A percentile compares a stretch with the other conserved stretches of the same genome.
Conservation (phyloP, 1,140 invertebrate species). For the Panagrolaimus sp. region DNA sequence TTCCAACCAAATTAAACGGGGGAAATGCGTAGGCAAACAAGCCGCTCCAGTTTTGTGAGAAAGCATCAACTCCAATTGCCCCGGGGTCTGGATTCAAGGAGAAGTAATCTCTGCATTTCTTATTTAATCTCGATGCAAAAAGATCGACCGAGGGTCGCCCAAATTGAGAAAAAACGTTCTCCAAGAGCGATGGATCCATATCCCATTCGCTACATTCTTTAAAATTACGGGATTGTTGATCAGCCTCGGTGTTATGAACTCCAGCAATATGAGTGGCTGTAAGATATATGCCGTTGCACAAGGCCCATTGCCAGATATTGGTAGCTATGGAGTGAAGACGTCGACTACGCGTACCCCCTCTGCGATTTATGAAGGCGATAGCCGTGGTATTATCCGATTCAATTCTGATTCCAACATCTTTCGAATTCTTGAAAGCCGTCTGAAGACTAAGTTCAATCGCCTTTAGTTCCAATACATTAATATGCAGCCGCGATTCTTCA, state of each 20-base stretch:
- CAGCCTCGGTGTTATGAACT: neutral
- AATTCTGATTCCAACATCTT: neutral
- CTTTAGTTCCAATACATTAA: constrained; percentile 4
- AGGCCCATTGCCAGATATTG: neutral
- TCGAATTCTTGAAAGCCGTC: constrained; percentile 1
- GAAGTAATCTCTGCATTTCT: neutral
- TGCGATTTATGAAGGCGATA: neutral
- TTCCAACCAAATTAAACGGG: neutral
- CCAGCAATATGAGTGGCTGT: neutral
- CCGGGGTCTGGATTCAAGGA: neutral
- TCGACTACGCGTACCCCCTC: neutral
- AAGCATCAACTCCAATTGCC: neutral
- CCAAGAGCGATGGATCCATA: neutral
- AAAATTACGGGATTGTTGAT: neutral
- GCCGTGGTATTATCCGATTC: constrained; percentile 3
- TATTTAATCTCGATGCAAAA: neutral
- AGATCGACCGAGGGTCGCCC: neutral
- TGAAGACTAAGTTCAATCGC: neutral
- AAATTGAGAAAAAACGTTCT: neutral
- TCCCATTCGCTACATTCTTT: neutral
- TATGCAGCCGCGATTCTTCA: neutral
- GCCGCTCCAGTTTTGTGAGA: neutral
- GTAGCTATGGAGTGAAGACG: neutral
- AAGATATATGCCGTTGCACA: neutral
- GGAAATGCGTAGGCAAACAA: neutral